Base-by-base conservation (phyloP, 2,797 vertebrate species). In the Cirrhinus molitorella region DNA sequence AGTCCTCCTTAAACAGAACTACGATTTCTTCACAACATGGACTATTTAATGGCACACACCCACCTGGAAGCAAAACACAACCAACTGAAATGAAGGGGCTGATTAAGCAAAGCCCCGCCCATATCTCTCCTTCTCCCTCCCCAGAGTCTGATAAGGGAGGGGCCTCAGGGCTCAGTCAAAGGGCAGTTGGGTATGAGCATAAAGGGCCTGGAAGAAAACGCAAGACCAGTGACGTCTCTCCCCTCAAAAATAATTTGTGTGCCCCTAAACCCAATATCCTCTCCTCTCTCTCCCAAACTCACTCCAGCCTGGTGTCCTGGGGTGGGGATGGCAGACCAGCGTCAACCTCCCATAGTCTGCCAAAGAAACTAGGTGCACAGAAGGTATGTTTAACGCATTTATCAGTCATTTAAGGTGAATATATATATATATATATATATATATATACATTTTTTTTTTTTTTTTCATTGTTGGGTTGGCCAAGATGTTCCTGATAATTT, bases 171-270 rank as follows among this genome's bases (percentile, higher is more conserved):
- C 76, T 87, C n/a, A 91, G 90, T 83, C 86, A 89, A 78, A 94
- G 91, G 88, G 79, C 74, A 31, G 83, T 89, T n/a, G 87, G 63
- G 59, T 94, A 91, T 37, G 90, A 95, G 72, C 92, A 93, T 2
- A 93, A 93, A 76, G 92, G 92, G 51, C 87, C 89, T 31, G 91
- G 91, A 70, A 96, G 95, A 90, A 96, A 96, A 84, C 93, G 94
- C 81, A 96, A 96, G 92, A 94, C 93, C 83, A 93, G 91, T 77
- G 93, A 74, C 23, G 87, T 85, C 65, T 86, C 88, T 2, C 21
- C 77, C 0, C 31, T 81, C n/a, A 80, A 88, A 55, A 83, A 53
- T 74, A 78, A 84, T 43, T 88, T 88, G 21, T 72, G 92, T 31
- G 91, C 92, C 88, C 63, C 88, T 89, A 95, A 94, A 73, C 88